These are phyloP conservation scores for Taxidea taxus DNA, from an alignment of 2,113 vertebrate genomes.

Conservation along the genomic window DNA sequence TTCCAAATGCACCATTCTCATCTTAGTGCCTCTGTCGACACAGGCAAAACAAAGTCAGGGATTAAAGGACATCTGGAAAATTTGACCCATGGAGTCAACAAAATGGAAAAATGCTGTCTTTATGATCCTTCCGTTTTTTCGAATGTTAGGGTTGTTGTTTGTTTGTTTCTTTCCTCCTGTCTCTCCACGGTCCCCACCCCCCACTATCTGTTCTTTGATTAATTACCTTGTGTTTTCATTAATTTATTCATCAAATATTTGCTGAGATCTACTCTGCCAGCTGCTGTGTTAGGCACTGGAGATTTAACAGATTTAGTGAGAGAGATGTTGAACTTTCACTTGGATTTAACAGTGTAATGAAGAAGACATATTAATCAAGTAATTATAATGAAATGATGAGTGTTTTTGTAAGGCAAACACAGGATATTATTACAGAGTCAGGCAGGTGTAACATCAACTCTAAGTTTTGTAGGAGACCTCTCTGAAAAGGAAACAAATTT, in stretches of 20 bases:
- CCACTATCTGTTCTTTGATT: not conserved
- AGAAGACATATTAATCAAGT: not conserved
- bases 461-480: not conserved
- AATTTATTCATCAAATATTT: conserved; percentile 27
- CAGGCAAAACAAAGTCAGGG: not conserved
- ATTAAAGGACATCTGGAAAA: conserved; percentile 31
- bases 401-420: not conserved
- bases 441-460: not conserved
- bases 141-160: not conserved
- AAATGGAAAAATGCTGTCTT: not conserved
- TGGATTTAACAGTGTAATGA: not conserved
- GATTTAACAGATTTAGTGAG: not conserved
- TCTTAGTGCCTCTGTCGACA: not conserved
- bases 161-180: not conserved
- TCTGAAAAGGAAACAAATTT: not conserved
- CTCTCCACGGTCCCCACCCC: not conserved
- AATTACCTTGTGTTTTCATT: conserved; percentile 25
- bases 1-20: not conserved
- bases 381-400: not conserved
- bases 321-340: not conserved
- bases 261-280: not conserved
- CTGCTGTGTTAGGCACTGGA: not conserved
- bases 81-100: not conserved
- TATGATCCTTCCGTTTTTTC: not conserved
- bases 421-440: not conserved